Percentiles rank a stretch among this genome's conserved stretches.
phyloP scores from a whole-genome alignment of 2,797 vertebrate species.

The Oceanodroma leucorhoa region DNA sequence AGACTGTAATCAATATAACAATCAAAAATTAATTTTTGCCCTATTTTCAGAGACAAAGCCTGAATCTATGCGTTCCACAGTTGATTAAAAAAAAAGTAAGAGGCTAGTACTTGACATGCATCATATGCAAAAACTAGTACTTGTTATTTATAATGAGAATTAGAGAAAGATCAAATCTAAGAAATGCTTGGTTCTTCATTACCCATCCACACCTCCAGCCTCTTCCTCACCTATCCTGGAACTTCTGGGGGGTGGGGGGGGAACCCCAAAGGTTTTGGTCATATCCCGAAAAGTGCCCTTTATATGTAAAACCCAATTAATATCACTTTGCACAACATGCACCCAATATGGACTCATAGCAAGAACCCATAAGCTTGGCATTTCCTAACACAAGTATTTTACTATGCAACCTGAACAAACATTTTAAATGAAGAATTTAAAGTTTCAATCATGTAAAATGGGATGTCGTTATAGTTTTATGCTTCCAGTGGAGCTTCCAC shows the following conservation, averaged over 20 bases:
- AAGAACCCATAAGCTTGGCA: neutral
- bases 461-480: fast-evolving
- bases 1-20: neutral
- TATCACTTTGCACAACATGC: neutral
- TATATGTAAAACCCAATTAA: neutral
- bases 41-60: neutral
- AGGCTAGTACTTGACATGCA: neutral
- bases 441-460: neutral
- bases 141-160: neutral
- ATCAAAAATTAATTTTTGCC: neutral
- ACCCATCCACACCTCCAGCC: neutral
- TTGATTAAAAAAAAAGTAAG: neutral
- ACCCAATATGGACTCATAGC: fast-evolving
- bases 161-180: neutral
- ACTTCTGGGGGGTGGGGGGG: fast-evolving
- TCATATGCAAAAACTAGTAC: neutral
- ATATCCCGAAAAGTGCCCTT: neutral
- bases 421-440: neutral
- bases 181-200: neutral
- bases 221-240: neutral
- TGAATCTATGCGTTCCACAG: neutral
- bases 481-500: neutral
- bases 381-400: neutral
- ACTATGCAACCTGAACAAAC: fast-evolving
- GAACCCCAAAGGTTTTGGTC: fast-evolving